These are phyloP conservation scores for Caracal caracal DNA, from an alignment of 2,113 vertebrate genomes.

Conservation along the genomic window DNA sequence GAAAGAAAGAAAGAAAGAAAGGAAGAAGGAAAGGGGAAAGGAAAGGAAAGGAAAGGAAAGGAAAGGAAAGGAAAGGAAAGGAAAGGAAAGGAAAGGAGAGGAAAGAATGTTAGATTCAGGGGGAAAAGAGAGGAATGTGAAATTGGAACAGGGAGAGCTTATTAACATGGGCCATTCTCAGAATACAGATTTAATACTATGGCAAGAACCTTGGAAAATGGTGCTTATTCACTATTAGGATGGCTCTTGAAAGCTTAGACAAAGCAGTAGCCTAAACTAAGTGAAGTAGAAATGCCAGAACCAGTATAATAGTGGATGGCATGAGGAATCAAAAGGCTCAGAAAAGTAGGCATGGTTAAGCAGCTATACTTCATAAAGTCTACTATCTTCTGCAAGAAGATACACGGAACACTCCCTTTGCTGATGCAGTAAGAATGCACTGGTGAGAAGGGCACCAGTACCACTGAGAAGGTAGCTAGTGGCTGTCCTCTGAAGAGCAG, in stretches of 20 bases:
- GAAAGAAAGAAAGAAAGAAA: too few relatives aligned
- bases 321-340: background rate
- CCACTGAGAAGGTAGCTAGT: background rate
- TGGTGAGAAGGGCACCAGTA: background rate
- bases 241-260: background rate
- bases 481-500: background rate
- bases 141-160: background rate
- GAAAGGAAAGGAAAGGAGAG: too few relatives aligned
- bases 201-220: background rate
- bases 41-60: too few relatives aligned
- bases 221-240: background rate
- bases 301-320: background rate
- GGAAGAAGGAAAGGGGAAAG: too few relatives aligned
- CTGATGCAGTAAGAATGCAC: background rate
- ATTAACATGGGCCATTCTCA: background rate
- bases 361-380: background rate
- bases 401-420: background rate
- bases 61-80: too few relatives aligned
- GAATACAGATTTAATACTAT: background rate
- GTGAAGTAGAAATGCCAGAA: background rate
- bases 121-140: background rate
- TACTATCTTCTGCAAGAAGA: background rate
- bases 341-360: background rate
- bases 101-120: background rate
- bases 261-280: background rate